These are phyloP conservation scores for Panthera leo DNA, from an alignment of 2,113 vertebrate species.

Conservation along the genomic window DNA sequence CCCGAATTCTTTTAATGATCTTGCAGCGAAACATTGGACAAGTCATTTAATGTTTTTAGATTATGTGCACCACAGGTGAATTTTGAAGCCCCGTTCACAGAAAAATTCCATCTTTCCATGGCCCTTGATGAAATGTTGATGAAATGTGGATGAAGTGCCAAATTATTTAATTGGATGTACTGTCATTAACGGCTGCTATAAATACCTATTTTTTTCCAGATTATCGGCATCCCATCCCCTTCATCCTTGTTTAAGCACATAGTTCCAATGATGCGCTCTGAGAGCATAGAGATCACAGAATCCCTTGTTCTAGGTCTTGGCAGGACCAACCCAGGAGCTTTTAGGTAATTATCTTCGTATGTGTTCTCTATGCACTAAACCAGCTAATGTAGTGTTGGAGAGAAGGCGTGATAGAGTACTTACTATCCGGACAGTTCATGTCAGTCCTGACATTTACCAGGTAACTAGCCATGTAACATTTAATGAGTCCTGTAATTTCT, in stretches of 20 bases:
- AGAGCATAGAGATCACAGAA: conserved; percentile 99
- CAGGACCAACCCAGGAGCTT: conserved; percentile 98
- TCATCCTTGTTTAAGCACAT: conserved; percentile 99
- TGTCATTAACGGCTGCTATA: not conserved
- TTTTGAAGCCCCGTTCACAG: not conserved
- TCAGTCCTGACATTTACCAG: not conserved
- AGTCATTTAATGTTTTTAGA: not conserved
- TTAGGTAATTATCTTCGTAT: conserved; percentile 88
- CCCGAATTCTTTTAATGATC: not conserved
- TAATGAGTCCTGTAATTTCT: not conserved
- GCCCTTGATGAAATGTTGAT: not conserved
- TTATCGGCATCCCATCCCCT: conserved; percentile 97
- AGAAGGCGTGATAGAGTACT: not conserved
- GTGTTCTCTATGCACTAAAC: not conserved
- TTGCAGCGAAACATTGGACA: not conserved
- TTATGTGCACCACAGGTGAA: not conserved
- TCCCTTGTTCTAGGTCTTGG: conserved; percentile 99
- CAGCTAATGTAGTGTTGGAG: not conserved
- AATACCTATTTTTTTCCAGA: conserved; percentile 82
- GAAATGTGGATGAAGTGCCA: not conserved
- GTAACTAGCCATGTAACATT: not conserved
- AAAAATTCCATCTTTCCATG: not conserved
- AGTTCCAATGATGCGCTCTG: conserved; percentile 99
- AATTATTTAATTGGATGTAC: conserved; percentile 28
- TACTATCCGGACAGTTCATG: not conserved